These are phyloP conservation scores for Trachythela sp. DNA, from an alignment of 64 coral and sea anemone genomes.

Conservation along the genomic window DNA sequence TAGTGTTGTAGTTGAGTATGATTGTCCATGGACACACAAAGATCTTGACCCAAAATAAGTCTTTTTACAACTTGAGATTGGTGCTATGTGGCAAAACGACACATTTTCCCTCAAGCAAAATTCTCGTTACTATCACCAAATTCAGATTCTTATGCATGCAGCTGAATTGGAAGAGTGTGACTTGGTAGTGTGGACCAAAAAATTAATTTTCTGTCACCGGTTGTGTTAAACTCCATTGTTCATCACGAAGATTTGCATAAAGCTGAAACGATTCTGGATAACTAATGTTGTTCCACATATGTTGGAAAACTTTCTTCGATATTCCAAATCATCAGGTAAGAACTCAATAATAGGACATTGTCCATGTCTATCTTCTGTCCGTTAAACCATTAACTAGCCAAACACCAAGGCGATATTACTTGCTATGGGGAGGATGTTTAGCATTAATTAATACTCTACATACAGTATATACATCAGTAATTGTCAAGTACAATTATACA, in stretches of 20 bases:
- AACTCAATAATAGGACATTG: background rate
- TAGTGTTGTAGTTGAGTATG: background rate
- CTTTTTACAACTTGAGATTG: constrained; percentile 4
- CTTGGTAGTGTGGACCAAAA: background rate
- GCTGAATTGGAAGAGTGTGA: background rate
- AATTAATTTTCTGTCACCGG: background rate
- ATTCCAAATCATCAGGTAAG: background rate
- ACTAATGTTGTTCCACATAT: background rate
- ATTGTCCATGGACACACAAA: background rate
- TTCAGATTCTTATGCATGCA: background rate
- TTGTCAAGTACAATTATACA: too few species aligned
- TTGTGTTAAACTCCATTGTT: background rate
- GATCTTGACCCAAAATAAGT: background rate
- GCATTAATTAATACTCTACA: too few species aligned
- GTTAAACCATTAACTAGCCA: background rate
- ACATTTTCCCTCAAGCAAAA: background rate
- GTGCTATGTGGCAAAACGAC: background rate
- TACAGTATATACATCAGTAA: too few species aligned
- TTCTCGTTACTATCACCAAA: background rate
- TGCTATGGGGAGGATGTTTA: too few species aligned
- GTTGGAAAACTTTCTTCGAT: background rate
- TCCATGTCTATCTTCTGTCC: background rate
- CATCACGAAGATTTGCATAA: background rate
- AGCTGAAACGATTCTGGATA: background rate
- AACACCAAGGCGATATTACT: too few species aligned